Conservation (phyloP, 2,888 invertebrate genomes). For the Thysanoteuthis rhombus region DNA sequence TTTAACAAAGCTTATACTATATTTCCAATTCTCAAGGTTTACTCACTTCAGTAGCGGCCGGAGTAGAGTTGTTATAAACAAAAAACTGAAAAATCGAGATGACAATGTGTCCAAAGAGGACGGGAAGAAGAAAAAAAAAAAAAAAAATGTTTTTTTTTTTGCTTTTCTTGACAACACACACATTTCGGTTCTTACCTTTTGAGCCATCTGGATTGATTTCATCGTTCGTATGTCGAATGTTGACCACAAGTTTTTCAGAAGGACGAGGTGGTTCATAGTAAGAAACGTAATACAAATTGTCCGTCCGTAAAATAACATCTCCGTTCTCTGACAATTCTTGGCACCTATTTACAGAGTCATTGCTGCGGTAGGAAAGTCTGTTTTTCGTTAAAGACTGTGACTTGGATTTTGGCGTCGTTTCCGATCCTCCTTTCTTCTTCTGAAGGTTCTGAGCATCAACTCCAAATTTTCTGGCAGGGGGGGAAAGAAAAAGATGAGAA, state of each 20-base stretch:
- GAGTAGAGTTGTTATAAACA: too few relatives aligned
- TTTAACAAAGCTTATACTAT: too few relatives aligned
- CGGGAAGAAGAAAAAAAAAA: too few relatives aligned
- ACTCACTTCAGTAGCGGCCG: too few relatives aligned
- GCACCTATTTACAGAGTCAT: slow-evolving; percentile 23
- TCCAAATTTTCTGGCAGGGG: background rate
- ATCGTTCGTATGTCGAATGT: slow-evolving; percentile 22
- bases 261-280: slow-evolving; percentile 45
- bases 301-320: slow-evolving; percentile 48
- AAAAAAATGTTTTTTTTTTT: too few relatives aligned
- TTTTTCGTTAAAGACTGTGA: slow-evolving; percentile 32
- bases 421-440: background rate
- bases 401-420: background rate
- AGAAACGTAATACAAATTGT: slow-evolving; percentile 52
- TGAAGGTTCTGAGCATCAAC: slow-evolving; percentile 20
- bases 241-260: slow-evolving; percentile 40
- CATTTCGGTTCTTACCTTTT: background rate
- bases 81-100: too few relatives aligned
- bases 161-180: too few relatives aligned
- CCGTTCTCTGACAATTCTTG: slow-evolving; percentile 31
- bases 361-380: slow-evolving; percentile 30
- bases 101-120: too few relatives aligned
- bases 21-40: too few relatives aligned
- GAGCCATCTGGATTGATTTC: slow-evolving; percentile 27
- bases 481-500: background rate